Base-by-base conservation (phyloP, 2,888 invertebrate species). In the Megastigmus dorsalis region DNA sequence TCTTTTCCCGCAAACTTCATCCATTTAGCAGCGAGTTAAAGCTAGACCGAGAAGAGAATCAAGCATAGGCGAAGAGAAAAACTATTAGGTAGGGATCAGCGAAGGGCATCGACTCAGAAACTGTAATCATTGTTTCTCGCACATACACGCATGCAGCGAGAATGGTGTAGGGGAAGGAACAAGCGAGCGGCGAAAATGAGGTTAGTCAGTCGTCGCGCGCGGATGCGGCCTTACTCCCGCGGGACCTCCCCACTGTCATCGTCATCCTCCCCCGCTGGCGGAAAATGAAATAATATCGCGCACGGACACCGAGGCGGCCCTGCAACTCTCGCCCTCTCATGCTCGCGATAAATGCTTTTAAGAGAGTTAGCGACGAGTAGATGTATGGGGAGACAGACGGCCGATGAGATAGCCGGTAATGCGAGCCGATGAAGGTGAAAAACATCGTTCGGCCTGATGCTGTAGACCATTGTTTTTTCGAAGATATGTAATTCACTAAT, bases 261-360 rank as follows among this genome's bases (percentile, higher is more conserved):
- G 71, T 71, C 48, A 50, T 38, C 33, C 43, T 23, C 33, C 20
- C 50, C 36, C n/a, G n/a, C 79, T 81, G 77, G 83, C 83, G 82
- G 83, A 83, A 83, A 83, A 83, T 83, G 81, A 83, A 83, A 83
- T 83, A 83, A 82, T 81, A 82, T 26, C 26, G 33, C 18, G 18
- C 10, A 2, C n/a, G 9, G 20, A 26, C 36, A 20, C 33, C 33
- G 26, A n/a, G n/a, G n/a, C n/a, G n/a, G n/a, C n/a, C 10, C 15
- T 41, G 43, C 28, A 7, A 30, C 18, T 57, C 43, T 30, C 33
- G n/a, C 26, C 15, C 36, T 33, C 38, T 36, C 33, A 10, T 9
- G 36, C 20, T 6, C 18, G 48, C 71, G 7, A 28, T 57, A 63
- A 50, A 41, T 57, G 59, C 41, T 50, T 72, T 48, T 63, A 33